Evolutionary conservation across 2,888 invertebrate species (phyloP).

Genomic region (Cephonodes hylas): DNA sequence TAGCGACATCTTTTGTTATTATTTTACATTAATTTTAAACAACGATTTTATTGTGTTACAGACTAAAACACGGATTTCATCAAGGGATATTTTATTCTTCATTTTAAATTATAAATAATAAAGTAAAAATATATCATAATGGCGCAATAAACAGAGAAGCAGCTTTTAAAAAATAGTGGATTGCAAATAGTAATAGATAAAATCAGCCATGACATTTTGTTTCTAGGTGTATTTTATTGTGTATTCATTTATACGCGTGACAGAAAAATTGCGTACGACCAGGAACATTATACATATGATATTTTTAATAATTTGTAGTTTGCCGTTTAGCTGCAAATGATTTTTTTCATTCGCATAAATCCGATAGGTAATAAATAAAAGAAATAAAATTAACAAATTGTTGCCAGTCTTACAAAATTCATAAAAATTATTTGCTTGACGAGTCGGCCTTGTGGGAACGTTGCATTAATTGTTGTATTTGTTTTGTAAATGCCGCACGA

Average conservation of each 20-base stretch:
- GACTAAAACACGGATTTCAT: too few species aligned
- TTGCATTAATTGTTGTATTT: conserved; percentile 6
- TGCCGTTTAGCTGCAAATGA: background rate
- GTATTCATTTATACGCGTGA: background rate
- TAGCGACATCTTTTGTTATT: conserved; percentile 4
- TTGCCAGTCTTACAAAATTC: background rate
- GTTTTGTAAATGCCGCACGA: conserved; percentile 13
- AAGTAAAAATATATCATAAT: too few species aligned
- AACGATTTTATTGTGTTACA: background rate
- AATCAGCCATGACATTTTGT: background rate
- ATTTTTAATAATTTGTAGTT: background rate
- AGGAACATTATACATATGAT: background rate
- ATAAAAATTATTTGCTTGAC: background rate
- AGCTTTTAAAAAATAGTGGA: background rate
- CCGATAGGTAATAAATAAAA: background rate
- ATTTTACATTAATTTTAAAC: background rate
- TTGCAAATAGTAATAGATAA: too few species aligned
- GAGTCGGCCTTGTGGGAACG: background rate
- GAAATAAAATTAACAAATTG: background rate
- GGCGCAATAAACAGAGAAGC: too few species aligned
- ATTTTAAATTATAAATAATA: too few species aligned
- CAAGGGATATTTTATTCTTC: too few species aligned
- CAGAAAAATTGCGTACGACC: background rate
- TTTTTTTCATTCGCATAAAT: background rate
- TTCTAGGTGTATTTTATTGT: too few species aligned